Conservation (phyloP, 2,797 vertebrate genomes). For the Garrulus glandarius region DNA sequence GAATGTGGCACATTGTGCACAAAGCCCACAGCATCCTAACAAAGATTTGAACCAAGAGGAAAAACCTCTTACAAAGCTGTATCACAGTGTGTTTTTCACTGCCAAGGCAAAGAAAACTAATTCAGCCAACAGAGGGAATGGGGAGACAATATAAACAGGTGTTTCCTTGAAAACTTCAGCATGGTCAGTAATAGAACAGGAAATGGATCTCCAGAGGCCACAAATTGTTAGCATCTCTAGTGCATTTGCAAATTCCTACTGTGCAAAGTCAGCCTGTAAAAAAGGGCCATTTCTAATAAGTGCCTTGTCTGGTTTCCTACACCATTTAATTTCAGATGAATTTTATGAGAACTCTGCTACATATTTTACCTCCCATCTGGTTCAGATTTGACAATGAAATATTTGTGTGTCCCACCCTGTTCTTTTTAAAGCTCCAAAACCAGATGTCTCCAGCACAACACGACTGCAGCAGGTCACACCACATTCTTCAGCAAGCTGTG, state of each 20-base stretch:
- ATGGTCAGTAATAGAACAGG: constrained; percentile 44
- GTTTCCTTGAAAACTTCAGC: constrained; percentile 65
- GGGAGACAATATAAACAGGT: constrained; percentile 64
- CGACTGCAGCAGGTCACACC: constrained; percentile 49
- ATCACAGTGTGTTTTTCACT: neutral
- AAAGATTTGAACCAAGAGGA: neutral
- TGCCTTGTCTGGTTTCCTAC: constrained; percentile 71
- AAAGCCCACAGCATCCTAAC: neutral
- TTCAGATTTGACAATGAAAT: constrained; percentile 84
- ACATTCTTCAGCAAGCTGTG: constrained; percentile 49
- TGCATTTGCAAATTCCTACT: constrained; percentile 72
- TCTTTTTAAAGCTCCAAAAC: constrained; percentile 72
- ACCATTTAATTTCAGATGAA: constrained; percentile 77
- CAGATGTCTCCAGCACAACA: constrained; percentile 82
- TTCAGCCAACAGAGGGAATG: neutral
- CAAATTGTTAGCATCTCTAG: constrained; percentile 66
- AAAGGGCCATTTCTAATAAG: constrained; percentile 66
- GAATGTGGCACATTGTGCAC: neutral
- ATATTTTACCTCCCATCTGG: constrained; percentile 85
- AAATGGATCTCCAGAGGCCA: constrained; percentile 68
- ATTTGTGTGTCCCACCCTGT: constrained; percentile 78
- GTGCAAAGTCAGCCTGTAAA: constrained; percentile 71
- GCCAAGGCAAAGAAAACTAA: constrained; percentile 3
- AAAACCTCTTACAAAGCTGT: neutral
- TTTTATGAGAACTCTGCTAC: constrained; percentile 82